A percentile compares a stretch with the other conserved stretches of the same genome.
These are phyloP conservation scores for Tychaedon coryphoeus DNA, from an alignment of 2,113 vertebrate genomes.

Conservation along the genomic window DNA sequence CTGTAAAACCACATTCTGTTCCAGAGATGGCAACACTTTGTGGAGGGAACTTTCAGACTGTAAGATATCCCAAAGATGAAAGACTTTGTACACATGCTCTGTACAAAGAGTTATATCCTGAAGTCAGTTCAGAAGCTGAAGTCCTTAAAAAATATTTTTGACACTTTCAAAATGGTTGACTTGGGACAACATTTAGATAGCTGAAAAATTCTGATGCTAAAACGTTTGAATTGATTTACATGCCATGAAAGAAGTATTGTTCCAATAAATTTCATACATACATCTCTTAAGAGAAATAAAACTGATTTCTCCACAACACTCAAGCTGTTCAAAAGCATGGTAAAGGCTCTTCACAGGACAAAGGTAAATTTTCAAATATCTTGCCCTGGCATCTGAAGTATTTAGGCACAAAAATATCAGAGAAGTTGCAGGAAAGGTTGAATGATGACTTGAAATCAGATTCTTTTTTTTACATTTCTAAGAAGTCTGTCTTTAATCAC, in stretches of 20 bases:
- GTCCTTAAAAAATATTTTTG: neutral
- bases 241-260: neutral
- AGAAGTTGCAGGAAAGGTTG: neutral
- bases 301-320: neutral
- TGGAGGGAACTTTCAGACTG: neutral
- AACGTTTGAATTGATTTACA: neutral
- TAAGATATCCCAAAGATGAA: neutral
- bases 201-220: neutral
- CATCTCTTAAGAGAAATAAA: neutral
- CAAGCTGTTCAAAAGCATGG: neutral
- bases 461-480: neutral
- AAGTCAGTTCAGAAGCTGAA: neutral
- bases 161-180: neutral
- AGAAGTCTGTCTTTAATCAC: neutral
- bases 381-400: neutral
- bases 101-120: neutral
- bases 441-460: neutral
- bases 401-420: neutral
- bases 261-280: neutral
- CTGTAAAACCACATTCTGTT: neutral
- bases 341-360: neutral
- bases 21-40: neutral
- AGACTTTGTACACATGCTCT: neutral
- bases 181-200: neutral
- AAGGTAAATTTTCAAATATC: neutral